These are phyloP conservation scores for Aporrectodea caliginosa DNA, from an alignment of 1,140 invertebrate species.

Conservation along the genomic window DNA sequence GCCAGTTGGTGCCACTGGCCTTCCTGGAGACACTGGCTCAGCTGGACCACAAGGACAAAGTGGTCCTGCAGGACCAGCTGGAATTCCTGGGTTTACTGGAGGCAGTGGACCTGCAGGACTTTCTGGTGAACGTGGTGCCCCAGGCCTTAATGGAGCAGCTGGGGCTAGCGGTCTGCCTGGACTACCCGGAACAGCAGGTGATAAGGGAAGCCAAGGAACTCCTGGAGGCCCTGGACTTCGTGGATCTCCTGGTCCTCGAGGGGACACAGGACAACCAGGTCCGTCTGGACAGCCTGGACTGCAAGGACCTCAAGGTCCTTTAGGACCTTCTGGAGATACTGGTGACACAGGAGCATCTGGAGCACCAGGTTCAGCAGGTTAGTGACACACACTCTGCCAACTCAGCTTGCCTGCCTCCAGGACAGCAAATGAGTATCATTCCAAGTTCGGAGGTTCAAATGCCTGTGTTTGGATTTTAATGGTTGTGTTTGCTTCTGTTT, in stretches of 20 bases:
- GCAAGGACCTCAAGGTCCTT: constrained; percentile 9
- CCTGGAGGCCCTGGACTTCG: constrained; percentile 18
- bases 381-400: no score
- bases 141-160: constrained; percentile 45
- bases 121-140: not conserved
- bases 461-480: no score
- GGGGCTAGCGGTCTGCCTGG: constrained; percentile 60
- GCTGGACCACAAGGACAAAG: constrained; percentile 5
- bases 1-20: constrained; percentile 4
- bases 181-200: not conserved
- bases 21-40: constrained; percentile 12
- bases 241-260: constrained; percentile 48
- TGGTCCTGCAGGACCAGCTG: constrained; percentile 10
- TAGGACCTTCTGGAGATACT: not conserved
- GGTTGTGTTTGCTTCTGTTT: no score
- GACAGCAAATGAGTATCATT: no score
- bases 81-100: not conserved
- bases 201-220: constrained; percentile 13
- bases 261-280: constrained; percentile 13
- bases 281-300: constrained; percentile 18
- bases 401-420: no score
- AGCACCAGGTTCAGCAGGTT: constrained; percentile 12
- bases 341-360: constrained; percentile 9
- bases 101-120: not conserved
- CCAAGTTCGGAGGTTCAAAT: no score